phyloP scores from a whole-genome alignment of 1,140 invertebrate species.

The Cyrtorhinus lividipennis region DNA sequence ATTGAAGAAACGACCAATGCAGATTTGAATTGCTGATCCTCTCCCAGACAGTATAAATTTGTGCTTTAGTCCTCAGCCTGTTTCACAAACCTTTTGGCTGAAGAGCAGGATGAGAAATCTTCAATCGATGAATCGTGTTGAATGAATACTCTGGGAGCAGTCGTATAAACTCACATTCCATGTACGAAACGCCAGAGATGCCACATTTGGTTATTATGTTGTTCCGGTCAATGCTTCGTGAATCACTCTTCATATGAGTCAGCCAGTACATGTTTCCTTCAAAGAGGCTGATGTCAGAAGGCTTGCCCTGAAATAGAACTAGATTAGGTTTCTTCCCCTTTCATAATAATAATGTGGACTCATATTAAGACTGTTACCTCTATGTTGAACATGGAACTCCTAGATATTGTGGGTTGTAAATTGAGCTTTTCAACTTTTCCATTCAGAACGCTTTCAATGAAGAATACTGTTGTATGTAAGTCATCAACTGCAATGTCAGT shows the following conservation, averaged over 20 bases:
- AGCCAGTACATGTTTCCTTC: constrained; percentile 24
- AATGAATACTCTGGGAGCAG: constrained; percentile 12
- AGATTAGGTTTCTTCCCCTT: neutral
- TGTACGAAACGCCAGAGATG: constrained; percentile 4
- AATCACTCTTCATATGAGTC: neutral
- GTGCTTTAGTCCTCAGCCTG: no score
- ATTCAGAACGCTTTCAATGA: neutral
- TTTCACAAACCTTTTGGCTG: constrained; percentile 7
- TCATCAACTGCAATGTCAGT: constrained; percentile 26
- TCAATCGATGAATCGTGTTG: constrained; percentile 2
- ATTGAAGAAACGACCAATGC: neutral
- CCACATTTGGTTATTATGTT: constrained; percentile 20
- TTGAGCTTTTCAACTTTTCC: neutral
- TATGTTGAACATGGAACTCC: neutral
- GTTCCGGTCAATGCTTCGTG: neutral
- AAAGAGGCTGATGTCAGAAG: constrained; percentile 19
- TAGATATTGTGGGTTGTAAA: neutral
- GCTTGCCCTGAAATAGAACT: neutral
- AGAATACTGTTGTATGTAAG: constrained; percentile 17
- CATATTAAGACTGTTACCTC: neutral
- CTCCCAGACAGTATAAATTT: no score
- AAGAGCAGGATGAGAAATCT: constrained; percentile 20
- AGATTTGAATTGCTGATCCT: no score
- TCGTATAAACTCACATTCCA: constrained; percentile 15
- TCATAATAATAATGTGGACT: neutral